Evolutionary conservation across 1,140 invertebrate genomes (phyloP).

Genomic region (Caenorhabditis elegans): WBcel235 BX284606.5:14974001-14974500

Average conservation of each 20-base stretch:
- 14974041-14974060: too few relatives aligned
- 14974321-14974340: slow-evolving; percentile 86
- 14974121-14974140: not conserved
- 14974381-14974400: slow-evolving; percentile 80
- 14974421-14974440: not conserved
- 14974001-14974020: too few relatives aligned
- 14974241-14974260: slow-evolving; percentile 80
- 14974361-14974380: slow-evolving; percentile 76
- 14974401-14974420: slow-evolving; percentile 68
- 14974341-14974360: slow-evolving; percentile 93
- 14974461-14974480: slow-evolving; percentile 87
- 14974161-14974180: slow-evolving; percentile 84
- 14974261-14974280: slow-evolving; percentile 75
- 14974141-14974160: slow-evolving; percentile 71
- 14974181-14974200: slow-evolving; percentile 77
- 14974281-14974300: slow-evolving; percentile 81
- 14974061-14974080: too few relatives aligned
- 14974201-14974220: slow-evolving; percentile 75
- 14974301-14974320: slow-evolving; percentile 91
- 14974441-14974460: slow-evolving; percentile 75
- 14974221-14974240: slow-evolving; percentile 84
- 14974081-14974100: too few relatives aligned
- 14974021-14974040: too few relatives aligned
- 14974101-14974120: too few relatives aligned
- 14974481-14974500: slow-evolving; percentile 77